phyloP scores from a whole-genome alignment of 2,888 invertebrate species.

The Ischnus inquisitorius region DNA sequence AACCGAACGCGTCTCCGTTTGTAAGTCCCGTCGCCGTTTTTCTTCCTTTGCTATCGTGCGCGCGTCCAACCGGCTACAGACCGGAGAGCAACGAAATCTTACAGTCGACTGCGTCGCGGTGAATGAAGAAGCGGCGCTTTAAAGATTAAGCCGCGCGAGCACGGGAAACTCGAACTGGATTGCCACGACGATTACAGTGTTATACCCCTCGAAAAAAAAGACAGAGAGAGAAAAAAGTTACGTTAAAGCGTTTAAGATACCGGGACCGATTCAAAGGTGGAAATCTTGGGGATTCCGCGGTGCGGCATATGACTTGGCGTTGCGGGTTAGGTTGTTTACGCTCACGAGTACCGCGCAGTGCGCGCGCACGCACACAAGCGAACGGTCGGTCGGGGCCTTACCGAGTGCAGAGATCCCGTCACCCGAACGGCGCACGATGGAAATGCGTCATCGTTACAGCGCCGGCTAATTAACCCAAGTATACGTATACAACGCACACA shows the following conservation, averaged over 20 bases:
- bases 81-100: not conserved
- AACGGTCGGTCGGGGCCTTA: conserved; percentile 42
- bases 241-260: not conserved
- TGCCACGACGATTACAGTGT: conserved; percentile 33
- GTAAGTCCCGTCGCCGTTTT: not conserved
- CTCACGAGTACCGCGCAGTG: not conserved
- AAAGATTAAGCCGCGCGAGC: not conserved
- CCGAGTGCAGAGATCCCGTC: conserved; percentile 49
- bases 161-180: conserved; percentile 54
- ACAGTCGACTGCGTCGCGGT: not conserved
- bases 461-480: conserved; percentile 72
- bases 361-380: not conserved
- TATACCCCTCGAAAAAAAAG: conserved; percentile 17
- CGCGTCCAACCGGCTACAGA: not conserved
- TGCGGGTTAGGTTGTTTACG: conserved; percentile 17
- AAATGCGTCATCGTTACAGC: conserved; percentile 72
- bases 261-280: not conserved
- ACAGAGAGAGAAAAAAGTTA: too few relatives aligned
- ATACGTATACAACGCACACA: conserved; percentile 55
- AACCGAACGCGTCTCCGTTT: not conserved
- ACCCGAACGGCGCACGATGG: conserved; percentile 58
- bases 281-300: conserved; percentile 33
- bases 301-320: conserved; percentile 35
- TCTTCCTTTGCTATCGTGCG: not conserved
- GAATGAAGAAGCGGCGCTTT: not conserved